phyloP scores from a whole-genome alignment of 2,797 vertebrate species.

The Neosilurus mollespiculum region DNA sequence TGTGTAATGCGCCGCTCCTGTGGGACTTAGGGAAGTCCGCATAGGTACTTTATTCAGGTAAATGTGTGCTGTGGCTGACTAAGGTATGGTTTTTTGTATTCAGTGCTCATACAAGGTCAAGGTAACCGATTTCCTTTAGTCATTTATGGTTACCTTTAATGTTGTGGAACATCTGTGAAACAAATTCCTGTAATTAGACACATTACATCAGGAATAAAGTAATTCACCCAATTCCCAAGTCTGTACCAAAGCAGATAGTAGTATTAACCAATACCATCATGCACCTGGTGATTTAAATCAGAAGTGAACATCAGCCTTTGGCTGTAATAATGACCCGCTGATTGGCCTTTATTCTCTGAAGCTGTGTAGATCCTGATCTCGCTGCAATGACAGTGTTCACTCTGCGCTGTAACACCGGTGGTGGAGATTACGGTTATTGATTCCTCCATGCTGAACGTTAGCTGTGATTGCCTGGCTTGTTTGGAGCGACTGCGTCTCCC shows the following conservation, averaged over 20 bases:
- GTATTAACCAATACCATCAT: background rate
- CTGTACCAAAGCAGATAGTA: background rate
- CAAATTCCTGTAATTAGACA: background rate
- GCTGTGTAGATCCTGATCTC: slow-evolving; percentile 7
- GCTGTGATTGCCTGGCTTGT: slow-evolving; percentile 26
- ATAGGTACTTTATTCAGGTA: too few species aligned
- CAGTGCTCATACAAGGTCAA: too few species aligned
- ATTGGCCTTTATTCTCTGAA: slow-evolving; percentile 34
- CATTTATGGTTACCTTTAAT: too few species aligned
- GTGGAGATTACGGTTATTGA: slow-evolving; percentile 42
- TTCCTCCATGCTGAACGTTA: slow-evolving; percentile 25
- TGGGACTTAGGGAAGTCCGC: too few species aligned
- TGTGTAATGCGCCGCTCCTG: too few species aligned
- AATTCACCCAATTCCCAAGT: background rate
- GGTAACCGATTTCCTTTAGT: too few species aligned
- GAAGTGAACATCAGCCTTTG: slow-evolving; percentile 17
- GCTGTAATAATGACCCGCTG: slow-evolving; percentile 37
- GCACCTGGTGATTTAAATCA: slow-evolving; percentile 13
- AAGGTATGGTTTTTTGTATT: too few species aligned
- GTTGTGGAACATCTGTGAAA: background rate
- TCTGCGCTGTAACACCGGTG: slow-evolving; percentile 8
- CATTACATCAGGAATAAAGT: background rate
- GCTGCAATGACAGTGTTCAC: slow-evolving; percentile 31
- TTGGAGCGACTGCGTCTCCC: slow-evolving; percentile 24
- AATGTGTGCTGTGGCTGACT: too few species aligned